Evolutionary conservation across 2,888 invertebrate genomes (phyloP).

Genomic region (Drepana falcataria): DNA sequence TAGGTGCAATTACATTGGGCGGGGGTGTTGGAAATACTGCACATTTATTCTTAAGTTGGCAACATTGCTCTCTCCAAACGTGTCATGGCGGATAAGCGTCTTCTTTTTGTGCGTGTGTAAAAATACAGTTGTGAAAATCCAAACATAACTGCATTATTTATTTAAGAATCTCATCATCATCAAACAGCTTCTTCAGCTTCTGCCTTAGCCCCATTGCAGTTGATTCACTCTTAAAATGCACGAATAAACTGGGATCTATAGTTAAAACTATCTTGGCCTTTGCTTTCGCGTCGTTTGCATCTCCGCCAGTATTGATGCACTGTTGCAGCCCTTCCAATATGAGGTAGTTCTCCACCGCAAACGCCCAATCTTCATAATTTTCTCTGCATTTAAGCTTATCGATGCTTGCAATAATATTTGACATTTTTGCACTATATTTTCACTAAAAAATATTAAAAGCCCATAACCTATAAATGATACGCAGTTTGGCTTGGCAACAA

Average conservation of each 20-base stretch:
- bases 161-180: conserved; percentile 1
- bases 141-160: no score
- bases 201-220: conserved; percentile 11
- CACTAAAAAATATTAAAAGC: no score
- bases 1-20: no score
- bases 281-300: conserved; percentile 12
- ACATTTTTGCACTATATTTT: not conserved
- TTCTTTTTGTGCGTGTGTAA: no score
- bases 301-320: conserved; percentile 6
- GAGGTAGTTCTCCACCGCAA: conserved; percentile 6
- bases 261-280: conserved; percentile 15
- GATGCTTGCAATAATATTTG: not conserved
- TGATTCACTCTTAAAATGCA: conserved; percentile 13
- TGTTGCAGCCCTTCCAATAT: conserved; percentile 5
- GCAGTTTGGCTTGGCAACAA: no score
- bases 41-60: no score
- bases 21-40: no score
- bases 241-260: conserved; percentile 11
- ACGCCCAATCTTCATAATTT: conserved; percentile 5
- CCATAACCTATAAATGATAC: no score
- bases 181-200: conserved; percentile 5
- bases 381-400: not conserved
- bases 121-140: no score
- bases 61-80: no score
- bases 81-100: no score